Evolutionary conservation across 2,888 invertebrate genomes (phyloP), one percentile per base, ranked within the genome.

Genomic region (Melieria omissa): DNA sequence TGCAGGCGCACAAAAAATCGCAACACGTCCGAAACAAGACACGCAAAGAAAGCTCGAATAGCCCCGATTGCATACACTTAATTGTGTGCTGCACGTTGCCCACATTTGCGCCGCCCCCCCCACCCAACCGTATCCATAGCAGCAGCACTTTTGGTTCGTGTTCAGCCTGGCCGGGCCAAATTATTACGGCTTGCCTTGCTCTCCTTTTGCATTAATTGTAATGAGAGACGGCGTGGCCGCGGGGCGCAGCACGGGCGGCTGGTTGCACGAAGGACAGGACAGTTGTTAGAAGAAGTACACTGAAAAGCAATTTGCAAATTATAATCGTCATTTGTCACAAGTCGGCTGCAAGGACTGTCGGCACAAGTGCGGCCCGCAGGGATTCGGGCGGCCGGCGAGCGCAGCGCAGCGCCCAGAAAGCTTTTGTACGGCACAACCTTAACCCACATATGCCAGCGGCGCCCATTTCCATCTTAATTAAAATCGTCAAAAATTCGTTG

Each of bases 231-330:
- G 10, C 41, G 5, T 5, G 29, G 29, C 49, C 52, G 65, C 54
- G 45, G 54, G 16, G n/a, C 65, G 65, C 42, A 42, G 12, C 42
- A 8, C 29, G 41, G 5, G 44, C 45, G 8, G 10, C 57, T 55
- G 14, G 46, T 5, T n/a, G 8, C 16, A 2, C 29, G 29, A 29
- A 29, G 29, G 29, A 29, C 29, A 29, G 29, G 29, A 29, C 29
- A 14, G 55, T 16, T 55, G 55, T n/a, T 55, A 55, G 46, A 57
- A 66, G 66, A 67, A 67, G 66, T 57, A 67, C 66, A 67, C 66
- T 60, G 68, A 73, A 73, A 74, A 75, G 72, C 74, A 76, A 75
- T 75, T 76, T 72, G 65, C 75, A 74, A 76, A 76, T 75, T 76
- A 73, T 76, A 76, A 75, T 76, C 72, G 75, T 74, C 74, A 74